These are phyloP conservation scores for Tenodera sinensis DNA, from an alignment of 2,888 invertebrate species.

Conservation along the genomic window DNA sequence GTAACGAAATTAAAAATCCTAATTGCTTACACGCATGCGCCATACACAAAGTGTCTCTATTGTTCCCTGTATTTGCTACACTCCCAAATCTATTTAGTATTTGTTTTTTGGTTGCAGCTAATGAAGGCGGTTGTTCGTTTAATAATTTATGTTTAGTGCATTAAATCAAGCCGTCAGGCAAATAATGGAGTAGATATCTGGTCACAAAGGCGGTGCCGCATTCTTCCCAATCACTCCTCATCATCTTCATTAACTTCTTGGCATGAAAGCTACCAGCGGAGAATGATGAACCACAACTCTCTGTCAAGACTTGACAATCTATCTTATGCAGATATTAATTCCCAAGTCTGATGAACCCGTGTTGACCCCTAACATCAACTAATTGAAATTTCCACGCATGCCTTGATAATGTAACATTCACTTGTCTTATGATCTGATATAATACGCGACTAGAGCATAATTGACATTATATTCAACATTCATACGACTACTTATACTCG, in stretches of 20 bases:
- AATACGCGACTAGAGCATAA: too few species aligned
- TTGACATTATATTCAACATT: too few species aligned
- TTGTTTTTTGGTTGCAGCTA: not conserved
- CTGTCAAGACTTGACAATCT: not conserved
- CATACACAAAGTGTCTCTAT: not conserved
- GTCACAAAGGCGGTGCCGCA: not conserved
- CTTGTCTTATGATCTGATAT: too few species aligned
- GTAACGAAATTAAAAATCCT: too few species aligned
- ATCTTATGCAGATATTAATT: not conserved
- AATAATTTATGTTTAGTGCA: not conserved
- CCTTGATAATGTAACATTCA: too few species aligned
- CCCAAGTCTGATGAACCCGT: not conserved
- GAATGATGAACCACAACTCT: not conserved
- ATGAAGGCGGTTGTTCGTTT: not conserved
- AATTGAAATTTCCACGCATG: not conserved
- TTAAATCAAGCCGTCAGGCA: not conserved
- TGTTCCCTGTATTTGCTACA: not conserved
- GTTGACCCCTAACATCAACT: not conserved
- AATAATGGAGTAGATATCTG: not conserved
- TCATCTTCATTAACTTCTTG: not conserved
- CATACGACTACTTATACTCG: too few species aligned
- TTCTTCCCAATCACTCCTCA: not conserved
- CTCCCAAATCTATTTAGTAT: not conserved
- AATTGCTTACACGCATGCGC: too few species aligned
- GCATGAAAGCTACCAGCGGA: not conserved